Base-by-base conservation (phyloP, 2,797 vertebrate genomes). In the Serranus cabrilla region DNA sequence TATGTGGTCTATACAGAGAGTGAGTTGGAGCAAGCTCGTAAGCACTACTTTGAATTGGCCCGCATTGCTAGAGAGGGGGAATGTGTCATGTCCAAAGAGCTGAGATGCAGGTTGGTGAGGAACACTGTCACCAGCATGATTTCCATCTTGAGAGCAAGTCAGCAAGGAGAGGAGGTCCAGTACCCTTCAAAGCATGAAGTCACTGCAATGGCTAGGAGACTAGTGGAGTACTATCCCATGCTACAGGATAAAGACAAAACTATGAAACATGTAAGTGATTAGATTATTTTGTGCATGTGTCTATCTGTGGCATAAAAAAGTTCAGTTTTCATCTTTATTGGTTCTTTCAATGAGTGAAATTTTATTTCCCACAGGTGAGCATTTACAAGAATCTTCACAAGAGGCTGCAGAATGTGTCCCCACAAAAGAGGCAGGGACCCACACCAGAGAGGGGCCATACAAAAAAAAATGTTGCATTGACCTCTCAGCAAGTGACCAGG, bases 1-100 rank as follows among this genome's bases (percentile, higher is more conserved):
- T 81, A 74, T 74, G 82, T 84, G 2, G 34, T 74, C 23, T 78
- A 71, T 11, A 81, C 74, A 74, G 74, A 78, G 27, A 67, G 18
- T 57, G 66, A 75, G 64, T 66, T 80, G 9, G 49, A 74, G 8
- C 54, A 37, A 59, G 62, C n/a, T 43, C 9, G 20, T n/a, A 78
- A 63, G 27, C 71, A 75, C 39, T 40, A 55, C 10, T 55, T 11
- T 37, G 27, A 55, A 17, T n/a, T 55, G 17, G 25, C 7, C 50
- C 3, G 0, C 50, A 52, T 23, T 52, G 23, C 23, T 3, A 54
- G 51, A 54, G 51, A 54, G 10, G 52, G 17, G 27, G 17, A 25
- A 2, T 55, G 5, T 55, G 5, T n/a, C 5, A 55, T 55, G 27
- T 55, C 31, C 27, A 34, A 34, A 34, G 31, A 34, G 52, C 27